Percentiles rank a stretch among this genome's conserved stretches.
phyloP scores from a whole-genome alignment of 2,797 vertebrate species.

The Amblyraja radiata region DNA sequence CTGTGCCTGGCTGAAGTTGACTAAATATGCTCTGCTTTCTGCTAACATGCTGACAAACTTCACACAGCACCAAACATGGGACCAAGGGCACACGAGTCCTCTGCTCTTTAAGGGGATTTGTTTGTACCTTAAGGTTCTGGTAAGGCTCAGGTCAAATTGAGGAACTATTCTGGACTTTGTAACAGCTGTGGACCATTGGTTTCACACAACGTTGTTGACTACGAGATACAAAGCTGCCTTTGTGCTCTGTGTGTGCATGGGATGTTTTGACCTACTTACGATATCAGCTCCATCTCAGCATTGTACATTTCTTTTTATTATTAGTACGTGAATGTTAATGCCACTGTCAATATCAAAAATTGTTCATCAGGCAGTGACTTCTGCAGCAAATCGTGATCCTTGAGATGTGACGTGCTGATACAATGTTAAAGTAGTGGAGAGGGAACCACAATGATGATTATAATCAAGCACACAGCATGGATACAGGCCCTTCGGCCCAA shows the following conservation, averaged over 20 bases:
- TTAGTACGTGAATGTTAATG: neutral
- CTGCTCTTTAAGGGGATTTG: neutral
- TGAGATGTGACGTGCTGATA: no score
- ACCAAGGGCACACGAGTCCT: neutral
- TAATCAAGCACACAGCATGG: neutral
- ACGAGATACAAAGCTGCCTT: neutral
- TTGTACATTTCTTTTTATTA: neutral
- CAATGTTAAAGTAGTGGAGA: neutral
- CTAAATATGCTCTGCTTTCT: neutral
- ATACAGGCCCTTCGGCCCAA: no score
- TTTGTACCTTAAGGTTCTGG: neutral
- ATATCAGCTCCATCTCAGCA: neutral
- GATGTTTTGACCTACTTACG: slow-evolving; percentile 1
- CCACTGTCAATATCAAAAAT: neutral
- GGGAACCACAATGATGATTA: neutral
- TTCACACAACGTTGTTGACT: neutral
- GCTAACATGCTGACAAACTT: neutral
- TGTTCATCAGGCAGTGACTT: neutral
- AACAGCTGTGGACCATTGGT: neutral
- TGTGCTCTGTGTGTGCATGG: neutral
- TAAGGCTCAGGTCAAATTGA: neutral
- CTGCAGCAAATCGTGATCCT: neutral
- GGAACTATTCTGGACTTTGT: neutral
- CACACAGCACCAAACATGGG: neutral
- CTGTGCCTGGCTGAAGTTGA: neutral